These are phyloP conservation scores for Mola mola DNA, from an alignment of 2,113 vertebrate genomes.

Conservation along the genomic window DNA sequence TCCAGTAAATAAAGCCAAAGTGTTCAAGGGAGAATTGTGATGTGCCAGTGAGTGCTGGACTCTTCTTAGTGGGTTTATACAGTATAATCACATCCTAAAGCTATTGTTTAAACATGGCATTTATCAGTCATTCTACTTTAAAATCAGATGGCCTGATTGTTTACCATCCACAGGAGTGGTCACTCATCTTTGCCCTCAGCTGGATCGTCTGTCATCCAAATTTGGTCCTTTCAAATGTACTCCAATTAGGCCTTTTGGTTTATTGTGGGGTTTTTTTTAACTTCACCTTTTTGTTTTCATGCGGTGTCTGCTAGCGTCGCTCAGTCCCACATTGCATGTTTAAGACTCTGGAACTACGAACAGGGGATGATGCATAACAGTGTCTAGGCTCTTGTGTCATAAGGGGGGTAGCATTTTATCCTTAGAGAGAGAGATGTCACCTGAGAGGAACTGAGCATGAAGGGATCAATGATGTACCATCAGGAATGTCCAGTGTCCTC, in stretches of 20 bases:
- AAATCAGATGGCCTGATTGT: conserved; percentile 13
- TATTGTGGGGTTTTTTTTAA: background rate
- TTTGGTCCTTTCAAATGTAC: no score
- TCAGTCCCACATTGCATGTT: conserved; percentile 37
- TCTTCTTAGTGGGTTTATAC: no score
- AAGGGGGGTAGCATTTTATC: conserved; percentile 40
- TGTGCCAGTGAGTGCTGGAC: no score
- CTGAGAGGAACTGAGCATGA: conserved; percentile 58
- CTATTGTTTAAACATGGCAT: no score
- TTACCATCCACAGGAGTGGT: conserved; percentile 13
- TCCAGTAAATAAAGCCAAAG: no score
- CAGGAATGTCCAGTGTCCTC: conserved; percentile 58
- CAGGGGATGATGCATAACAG: conserved; percentile 8
- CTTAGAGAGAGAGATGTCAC: conserved; percentile 22
- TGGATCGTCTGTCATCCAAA: no score
- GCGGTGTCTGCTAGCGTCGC: conserved; percentile 24
- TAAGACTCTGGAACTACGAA: no score
- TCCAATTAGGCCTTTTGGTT: no score
- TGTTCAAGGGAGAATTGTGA: no score
- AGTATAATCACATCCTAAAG: no score
- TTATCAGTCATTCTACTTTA: conserved; percentile 4
- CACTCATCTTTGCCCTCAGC: no score
- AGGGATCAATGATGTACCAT: conserved; percentile 47
- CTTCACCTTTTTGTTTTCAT: conserved; percentile 29
- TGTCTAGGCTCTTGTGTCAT: background rate